Base-by-base conservation (phyloP, 2,888 invertebrate genomes). In the Acanthopleura granulata region DNA sequence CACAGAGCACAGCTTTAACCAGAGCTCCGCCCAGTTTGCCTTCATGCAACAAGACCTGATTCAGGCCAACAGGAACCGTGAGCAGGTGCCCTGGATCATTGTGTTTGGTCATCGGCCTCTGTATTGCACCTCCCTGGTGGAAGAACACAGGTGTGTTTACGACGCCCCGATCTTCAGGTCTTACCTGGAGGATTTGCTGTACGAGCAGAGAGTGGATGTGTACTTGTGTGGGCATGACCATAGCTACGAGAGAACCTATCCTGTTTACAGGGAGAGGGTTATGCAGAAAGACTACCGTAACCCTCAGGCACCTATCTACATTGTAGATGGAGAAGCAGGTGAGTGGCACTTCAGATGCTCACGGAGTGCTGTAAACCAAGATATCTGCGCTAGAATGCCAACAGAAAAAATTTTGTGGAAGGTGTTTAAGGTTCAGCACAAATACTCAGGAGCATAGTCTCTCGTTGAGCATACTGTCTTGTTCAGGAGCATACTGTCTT, bases 31-130 rank as follows among this genome's bases (percentile, higher is more conserved):
- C 3, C 80, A 81, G 71, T 74, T 78, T 62, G 61, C 30, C 18
- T 82, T 80, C 78, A 73, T 82, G 22, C 72, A 62, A 16, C 69
- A 75, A 49, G 81, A 82, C 66, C 76, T 82, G 50, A 57, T 49
- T 18, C 69, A 66, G 22, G 81, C 81, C 66, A 80, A 78, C 51
- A 14, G 69, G 66, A 82, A 79, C 57, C 72, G 81, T 0, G 75
- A 25, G 3, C 61, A 74, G 22, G 77, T 76, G 4, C 81, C 81
- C 0, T 82, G 80, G 78, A 57, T 82, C 15, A 75, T 82, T 25
- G 79, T 80, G 29, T 69, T 79, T 49, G 80, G 79, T 15, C 81
- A 82, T 66, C 62, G 79, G 16, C 81, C 80, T 0, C 62, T 82
- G 62, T 80, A 80, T 66, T 80, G 79, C 22, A 79, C 73, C 51